Evolutionary conservation across 2,888 invertebrate species (phyloP).

Genomic region (Nephrotoma appendiculata): DNA sequence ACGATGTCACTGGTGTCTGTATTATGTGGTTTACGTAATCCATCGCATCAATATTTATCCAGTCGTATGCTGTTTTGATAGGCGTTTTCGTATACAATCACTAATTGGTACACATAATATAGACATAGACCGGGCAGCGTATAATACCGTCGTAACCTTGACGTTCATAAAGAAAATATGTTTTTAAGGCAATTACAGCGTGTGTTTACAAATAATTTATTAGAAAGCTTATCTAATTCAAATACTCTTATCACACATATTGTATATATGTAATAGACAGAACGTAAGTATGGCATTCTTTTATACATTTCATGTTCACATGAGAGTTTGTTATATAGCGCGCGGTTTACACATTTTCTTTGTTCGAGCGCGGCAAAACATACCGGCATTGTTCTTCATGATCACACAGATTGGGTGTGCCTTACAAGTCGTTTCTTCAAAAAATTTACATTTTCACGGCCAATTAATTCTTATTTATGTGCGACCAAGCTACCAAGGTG

Average conservation of each 20-base stretch:
- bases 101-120: neutral
- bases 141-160: neutral
- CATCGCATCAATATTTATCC: neutral
- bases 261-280: neutral
- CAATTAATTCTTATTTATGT: neutral
- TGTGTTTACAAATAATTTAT: neutral
- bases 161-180: neutral
- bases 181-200: neutral
- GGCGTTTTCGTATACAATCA: neutral
- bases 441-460: neutral
- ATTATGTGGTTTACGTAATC: neutral
- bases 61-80: neutral
- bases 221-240: neutral
- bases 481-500: neutral
- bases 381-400: neutral
- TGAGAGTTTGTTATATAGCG: neutral
- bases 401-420: neutral
- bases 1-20: neutral
- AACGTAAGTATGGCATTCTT: neutral
- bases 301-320: neutral
- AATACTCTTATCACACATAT: neutral
- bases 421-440: neutral
- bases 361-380: neutral
- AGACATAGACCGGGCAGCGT: neutral
- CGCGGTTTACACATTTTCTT: neutral